Evolutionary conservation across 2,888 invertebrate species (phyloP).

Genomic region (Gortyna flavago): DNA sequence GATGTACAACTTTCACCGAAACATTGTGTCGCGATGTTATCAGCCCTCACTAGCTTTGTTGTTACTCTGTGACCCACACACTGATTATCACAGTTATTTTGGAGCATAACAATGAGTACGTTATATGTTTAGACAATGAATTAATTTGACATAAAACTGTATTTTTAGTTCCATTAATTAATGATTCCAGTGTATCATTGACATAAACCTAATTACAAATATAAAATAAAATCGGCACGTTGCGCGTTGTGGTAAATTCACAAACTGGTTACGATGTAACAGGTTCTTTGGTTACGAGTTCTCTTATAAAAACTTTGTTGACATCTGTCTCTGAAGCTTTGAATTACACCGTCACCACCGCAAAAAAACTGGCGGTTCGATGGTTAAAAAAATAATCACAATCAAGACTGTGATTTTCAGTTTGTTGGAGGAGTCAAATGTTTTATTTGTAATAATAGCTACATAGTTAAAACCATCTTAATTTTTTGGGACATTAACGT

Average conservation of each 20-base stretch:
- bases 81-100: conserved; percentile 57
- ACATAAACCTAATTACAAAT: conserved; percentile 15
- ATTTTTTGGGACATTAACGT: conserved; percentile 28
- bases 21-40: conserved; percentile 73
- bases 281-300: conserved; percentile 27
- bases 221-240: conserved; percentile 11
- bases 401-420: neutral
- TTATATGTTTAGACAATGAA: conserved; percentile 35
- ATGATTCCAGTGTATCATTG: conserved; percentile 5
- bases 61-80: conserved; percentile 55
- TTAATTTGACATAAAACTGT: conserved; percentile 48
- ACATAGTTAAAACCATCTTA: neutral
- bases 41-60: conserved; percentile 58
- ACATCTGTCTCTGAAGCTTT: conserved; percentile 15
- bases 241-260: conserved; percentile 17
- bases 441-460: neutral
- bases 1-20: conserved; percentile 88
- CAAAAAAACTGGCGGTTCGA: neutral
- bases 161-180: conserved; percentile 18
- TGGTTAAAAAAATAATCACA: neutral
- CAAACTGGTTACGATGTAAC: conserved; percentile 49
- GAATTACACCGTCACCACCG: conserved; percentile 1
- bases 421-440: neutral
- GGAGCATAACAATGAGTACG: conserved; percentile 42
- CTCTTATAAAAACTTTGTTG: conserved; percentile 36